These are phyloP conservation scores for Anableps anableps DNA, from an alignment of 2,797 vertebrate species.

Conservation along the genomic window DNA sequence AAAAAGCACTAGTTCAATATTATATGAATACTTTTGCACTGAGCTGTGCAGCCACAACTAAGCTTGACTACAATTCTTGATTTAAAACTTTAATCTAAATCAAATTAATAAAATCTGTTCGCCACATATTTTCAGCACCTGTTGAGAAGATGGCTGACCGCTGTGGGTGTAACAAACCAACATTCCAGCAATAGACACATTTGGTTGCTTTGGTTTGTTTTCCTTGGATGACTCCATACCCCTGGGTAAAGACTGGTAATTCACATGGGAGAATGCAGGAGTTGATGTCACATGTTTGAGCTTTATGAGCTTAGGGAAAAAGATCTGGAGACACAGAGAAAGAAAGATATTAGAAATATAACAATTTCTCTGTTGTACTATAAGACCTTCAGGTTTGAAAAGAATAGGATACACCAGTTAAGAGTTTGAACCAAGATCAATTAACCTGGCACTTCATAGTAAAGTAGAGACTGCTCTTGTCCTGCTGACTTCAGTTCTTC, in stretches of 20 bases:
- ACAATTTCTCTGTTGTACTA: slow-evolving; percentile 72
- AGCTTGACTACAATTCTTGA: neutral
- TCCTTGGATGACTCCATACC: slow-evolving; percentile 74
- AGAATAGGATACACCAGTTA: neutral
- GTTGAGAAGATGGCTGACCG: slow-evolving; percentile 60
- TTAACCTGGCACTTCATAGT: neutral
- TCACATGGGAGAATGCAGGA: slow-evolving; percentile 66
- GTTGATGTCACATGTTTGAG: slow-evolving; percentile 69
- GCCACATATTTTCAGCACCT: slow-evolving; percentile 71
- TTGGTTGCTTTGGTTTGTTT: slow-evolving; percentile 76
- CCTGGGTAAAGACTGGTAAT: slow-evolving; percentile 73
- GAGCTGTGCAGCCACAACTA: neutral
- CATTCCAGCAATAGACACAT: slow-evolving; percentile 74
- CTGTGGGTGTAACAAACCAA: slow-evolving; percentile 71
- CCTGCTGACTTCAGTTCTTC: neutral
- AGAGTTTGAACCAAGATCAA: neutral
- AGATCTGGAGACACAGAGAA: slow-evolving; percentile 13
- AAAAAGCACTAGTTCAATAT: neutral
- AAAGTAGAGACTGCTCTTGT: neutral
- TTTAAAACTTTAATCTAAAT: slow-evolving; percentile 23
- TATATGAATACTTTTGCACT: neutral
- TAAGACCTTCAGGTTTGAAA: neutral
- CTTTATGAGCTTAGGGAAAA: slow-evolving; percentile 21
- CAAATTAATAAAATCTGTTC: slow-evolving; percentile 36
- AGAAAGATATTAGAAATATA: slow-evolving; percentile 44